Conservation (phyloP, 2,888 invertebrate genomes). For the Agonopterix subpropinquella region DNA sequence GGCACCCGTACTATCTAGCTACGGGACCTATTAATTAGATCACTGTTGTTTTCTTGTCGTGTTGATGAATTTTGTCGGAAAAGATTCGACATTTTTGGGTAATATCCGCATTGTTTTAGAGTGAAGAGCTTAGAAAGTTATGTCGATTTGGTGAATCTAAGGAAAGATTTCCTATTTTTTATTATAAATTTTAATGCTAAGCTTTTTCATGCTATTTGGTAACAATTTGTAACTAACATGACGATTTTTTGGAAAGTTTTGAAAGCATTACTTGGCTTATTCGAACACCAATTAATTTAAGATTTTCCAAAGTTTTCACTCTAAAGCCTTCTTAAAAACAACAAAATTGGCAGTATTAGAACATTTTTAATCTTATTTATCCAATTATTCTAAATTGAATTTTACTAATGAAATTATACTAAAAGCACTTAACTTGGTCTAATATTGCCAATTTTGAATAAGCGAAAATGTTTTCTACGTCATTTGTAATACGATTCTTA, state of each 20-base stretch:
- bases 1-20: slow-evolving; percentile 64
- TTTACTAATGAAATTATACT: not conserved
- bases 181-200: too few species aligned
- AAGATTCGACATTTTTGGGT: too few species aligned
- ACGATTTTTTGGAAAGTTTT: not conserved
- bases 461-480: slow-evolving; percentile 18
- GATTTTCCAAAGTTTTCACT: too few species aligned
- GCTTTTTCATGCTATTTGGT: too few species aligned
- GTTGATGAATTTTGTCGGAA: too few species aligned
- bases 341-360: not conserved
- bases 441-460: slow-evolving; percentile 13
- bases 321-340: too few species aligned
- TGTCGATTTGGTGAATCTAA: not conserved
- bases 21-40: slow-evolving; percentile 66
- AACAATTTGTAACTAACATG: slow-evolving; percentile 5
- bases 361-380: not conserved
- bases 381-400: not conserved
- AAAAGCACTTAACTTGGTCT: not conserved
- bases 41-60: too few species aligned
- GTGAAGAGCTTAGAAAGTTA: too few species aligned
- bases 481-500: slow-evolving; percentile 3
- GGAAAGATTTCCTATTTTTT: too few species aligned
- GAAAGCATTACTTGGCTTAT: not conserved
- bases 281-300: too few species aligned
- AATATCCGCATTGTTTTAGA: too few species aligned